Evolutionary conservation across 2,113 vertebrate species (phyloP), one percentile per base, ranked within the genome.

Genomic region (Columba livia): DNA sequence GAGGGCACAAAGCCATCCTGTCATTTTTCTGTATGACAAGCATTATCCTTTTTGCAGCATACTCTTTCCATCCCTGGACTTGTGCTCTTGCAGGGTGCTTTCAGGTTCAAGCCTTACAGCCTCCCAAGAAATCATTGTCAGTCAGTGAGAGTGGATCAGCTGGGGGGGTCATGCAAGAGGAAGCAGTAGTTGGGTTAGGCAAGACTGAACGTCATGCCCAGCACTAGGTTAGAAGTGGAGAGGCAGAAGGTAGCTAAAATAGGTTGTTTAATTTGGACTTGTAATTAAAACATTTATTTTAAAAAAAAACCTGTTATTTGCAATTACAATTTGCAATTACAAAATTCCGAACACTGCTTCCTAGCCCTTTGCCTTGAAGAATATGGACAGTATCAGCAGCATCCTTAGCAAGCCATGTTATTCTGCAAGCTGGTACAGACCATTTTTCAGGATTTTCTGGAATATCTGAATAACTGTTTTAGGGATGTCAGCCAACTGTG

Each of bases 41-140:
- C 16, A 11, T 31, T 71, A 21, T 20, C 31, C 8, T 61, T 81
- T 83, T 56, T 84, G 69, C 72, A 64, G 69, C 17, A 5, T 32
- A 11, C 15, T 69, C 20, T 79, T 85, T 51, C 77, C 51, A 20
- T 65, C 48, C 57, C 34, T 10, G 2, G 51, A 4, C 21, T 53
- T 91, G 14, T 88, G 24, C 14, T 82, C 16, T 44, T 57, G 24
- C 2, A 2, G 56, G 53, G 32, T 61, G 10, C 24, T 86, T 79
- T 51, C 5, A 18, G 38, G 42, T 40, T 53, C 26, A 70, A 88
- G 44, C 66, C 57, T 47, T 42, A 11, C 28, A 47, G 15, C 36
- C 3, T 80, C 25, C 34, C 18, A 13, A 6, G 56, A 47, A 54
- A 28, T 36, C 10, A 5, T 3, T 34, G 4, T 18, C 0, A 0